These are phyloP conservation scores for Lamproptera curius DNA, from an alignment of 2,888 invertebrate species.

Conservation along the genomic window DNA sequence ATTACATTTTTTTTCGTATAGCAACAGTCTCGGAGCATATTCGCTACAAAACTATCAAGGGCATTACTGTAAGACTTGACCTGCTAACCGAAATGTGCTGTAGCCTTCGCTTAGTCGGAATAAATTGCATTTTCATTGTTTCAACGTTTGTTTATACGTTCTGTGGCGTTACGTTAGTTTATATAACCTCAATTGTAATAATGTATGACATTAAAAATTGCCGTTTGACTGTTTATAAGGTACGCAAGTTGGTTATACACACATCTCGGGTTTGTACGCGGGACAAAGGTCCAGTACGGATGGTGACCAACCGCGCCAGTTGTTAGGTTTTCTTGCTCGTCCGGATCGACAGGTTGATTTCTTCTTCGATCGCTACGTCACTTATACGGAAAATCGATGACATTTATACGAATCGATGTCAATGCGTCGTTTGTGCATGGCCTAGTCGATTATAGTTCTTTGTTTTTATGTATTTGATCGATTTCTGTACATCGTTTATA, in stretches of 20 bases:
- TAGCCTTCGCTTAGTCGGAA: conserved; percentile 22
- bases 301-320: conserved; percentile 50
- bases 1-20: no score
- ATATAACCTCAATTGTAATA: no score
- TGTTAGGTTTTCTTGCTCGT: conserved; percentile 18
- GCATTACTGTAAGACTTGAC: conserved; percentile 28
- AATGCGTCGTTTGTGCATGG: no score
- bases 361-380: conserved; percentile 15
- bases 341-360: conserved; percentile 18
- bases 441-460: no score
- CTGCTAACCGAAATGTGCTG: conserved; percentile 30
- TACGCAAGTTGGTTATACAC: no score
- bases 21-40: no score
- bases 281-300: conserved; percentile 43
- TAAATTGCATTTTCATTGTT: conserved; percentile 4
- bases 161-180: no score
- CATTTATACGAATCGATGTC: conserved; percentile 9
- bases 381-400: conserved; percentile 14
- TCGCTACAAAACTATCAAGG: conserved; percentile 31
- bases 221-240: no score
- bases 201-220: no score
- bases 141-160: background rate
- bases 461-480: no score
- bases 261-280: conserved; percentile 33
- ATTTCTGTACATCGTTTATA: no score